Evolutionary conservation across 2,797 vertebrate genomes (phyloP).

Genomic region (Gobio occitaniae): DNA sequence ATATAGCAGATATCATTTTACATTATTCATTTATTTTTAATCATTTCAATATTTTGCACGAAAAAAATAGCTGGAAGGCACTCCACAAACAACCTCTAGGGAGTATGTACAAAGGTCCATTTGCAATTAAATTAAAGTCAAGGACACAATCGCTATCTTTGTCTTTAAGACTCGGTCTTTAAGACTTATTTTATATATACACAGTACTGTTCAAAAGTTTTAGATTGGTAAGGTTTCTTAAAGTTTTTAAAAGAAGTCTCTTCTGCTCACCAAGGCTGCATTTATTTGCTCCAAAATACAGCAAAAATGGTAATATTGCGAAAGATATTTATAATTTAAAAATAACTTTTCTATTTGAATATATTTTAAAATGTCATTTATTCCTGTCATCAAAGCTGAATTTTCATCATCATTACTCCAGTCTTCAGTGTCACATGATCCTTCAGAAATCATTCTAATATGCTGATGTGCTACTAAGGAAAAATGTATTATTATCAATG

Average conservation of each 20-base stretch:
- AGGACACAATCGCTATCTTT: constrained; percentile 36
- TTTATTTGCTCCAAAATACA: background rate
- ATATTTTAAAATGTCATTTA: background rate
- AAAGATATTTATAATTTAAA: too few species aligned
- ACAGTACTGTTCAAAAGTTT: background rate
- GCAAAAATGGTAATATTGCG: background rate
- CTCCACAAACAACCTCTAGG: constrained; percentile 71
- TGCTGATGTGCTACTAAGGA: background rate
- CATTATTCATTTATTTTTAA: constrained; percentile 66
- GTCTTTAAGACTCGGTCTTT: constrained; percentile 8
- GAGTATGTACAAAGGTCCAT: constrained; percentile 51
- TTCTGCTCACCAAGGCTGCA: background rate
- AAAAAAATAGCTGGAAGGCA: constrained; percentile 76
- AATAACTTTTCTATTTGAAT: background rate
- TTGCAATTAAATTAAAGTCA: constrained; percentile 36
- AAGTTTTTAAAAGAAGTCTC: background rate
- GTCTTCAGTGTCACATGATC: background rate
- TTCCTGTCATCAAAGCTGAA: background rate
- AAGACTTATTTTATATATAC: constrained; percentile 3
- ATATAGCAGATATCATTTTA: constrained; percentile 74
- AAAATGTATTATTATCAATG: background rate
- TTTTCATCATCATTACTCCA: background rate
- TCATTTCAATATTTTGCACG: constrained; percentile 59
- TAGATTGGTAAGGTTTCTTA: background rate
- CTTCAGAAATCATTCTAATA: background rate